These are phyloP conservation scores for Agrilus planipennis DNA, from an alignment of 1,140 invertebrate species.

Conservation along the genomic window DNA sequence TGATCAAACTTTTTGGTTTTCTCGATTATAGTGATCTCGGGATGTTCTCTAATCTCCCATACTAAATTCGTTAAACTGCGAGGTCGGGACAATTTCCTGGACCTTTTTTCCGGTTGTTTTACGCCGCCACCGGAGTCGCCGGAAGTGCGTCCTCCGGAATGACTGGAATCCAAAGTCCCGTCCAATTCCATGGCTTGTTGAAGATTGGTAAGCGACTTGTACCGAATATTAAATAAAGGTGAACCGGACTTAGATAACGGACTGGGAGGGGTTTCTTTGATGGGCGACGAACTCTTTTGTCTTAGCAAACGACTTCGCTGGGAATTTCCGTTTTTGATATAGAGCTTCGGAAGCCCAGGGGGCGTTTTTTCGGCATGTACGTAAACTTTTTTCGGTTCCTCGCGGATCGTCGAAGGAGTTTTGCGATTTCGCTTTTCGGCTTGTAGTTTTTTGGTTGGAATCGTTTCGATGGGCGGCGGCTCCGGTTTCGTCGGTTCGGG, in stretches of 20 bases:
- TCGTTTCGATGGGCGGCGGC: slow-evolving; percentile 82
- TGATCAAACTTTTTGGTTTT: slow-evolving; percentile 28
- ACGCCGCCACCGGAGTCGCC: slow-evolving; percentile 63
- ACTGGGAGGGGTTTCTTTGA: slow-evolving; percentile 56
- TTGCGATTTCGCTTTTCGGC: slow-evolving; percentile 56
- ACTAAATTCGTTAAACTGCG: slow-evolving; percentile 77
- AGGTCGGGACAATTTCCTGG: slow-evolving; percentile 59
- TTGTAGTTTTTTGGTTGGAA: slow-evolving; percentile 69
- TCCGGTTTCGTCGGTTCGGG: slow-evolving; percentile 60
- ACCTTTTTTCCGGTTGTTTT: slow-evolving; percentile 71
- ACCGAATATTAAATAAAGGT: slow-evolving; percentile 69
- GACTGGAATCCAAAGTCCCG: slow-evolving; percentile 76
- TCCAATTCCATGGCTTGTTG: slow-evolving; percentile 63
- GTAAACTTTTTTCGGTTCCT: slow-evolving; percentile 28
- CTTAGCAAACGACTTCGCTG: slow-evolving; percentile 51
- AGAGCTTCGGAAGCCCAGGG: slow-evolving; percentile 56
- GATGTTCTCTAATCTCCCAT: slow-evolving; percentile 44
- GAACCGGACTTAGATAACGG: slow-evolving; percentile 55
- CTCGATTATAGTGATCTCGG: slow-evolving; percentile 29
- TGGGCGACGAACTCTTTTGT: slow-evolving; percentile 60
- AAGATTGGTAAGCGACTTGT: slow-evolving; percentile 69
- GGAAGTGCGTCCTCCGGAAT: slow-evolving; percentile 73
- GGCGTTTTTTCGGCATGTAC: slow-evolving; percentile 38
- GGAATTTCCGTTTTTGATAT: slow-evolving; percentile 61
- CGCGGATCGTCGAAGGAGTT: slow-evolving; percentile 36